Evolutionary conservation across 2,113 vertebrate genomes (phyloP).

Genomic region (Oryctolagus cuniculus): DNA sequence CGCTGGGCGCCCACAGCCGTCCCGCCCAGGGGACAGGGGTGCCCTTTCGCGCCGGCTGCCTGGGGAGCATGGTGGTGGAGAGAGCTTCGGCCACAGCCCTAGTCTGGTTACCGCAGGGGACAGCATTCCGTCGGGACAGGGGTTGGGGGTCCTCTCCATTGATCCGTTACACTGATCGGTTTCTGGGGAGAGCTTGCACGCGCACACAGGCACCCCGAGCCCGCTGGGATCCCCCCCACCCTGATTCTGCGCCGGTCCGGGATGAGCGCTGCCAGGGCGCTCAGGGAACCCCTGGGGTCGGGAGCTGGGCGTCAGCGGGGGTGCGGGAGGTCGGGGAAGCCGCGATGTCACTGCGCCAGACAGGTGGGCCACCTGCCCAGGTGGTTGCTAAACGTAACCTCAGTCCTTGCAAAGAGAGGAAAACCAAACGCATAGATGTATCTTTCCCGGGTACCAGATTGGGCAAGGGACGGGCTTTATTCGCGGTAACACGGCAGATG

Average conservation of each 20-base stretch:
- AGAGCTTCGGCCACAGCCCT: not conserved
- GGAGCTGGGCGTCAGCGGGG: not conserved
- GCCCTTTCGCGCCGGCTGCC: not conserved
- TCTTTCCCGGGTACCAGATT: not conserved
- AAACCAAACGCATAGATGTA: not conserved
- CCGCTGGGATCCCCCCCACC: not conserved
- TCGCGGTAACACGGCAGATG: not conserved
- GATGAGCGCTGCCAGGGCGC: accelerated
- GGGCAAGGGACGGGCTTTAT: not conserved
- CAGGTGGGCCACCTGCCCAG: not conserved
- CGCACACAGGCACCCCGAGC: not conserved
- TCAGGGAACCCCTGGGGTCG: not conserved
- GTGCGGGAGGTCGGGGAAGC: not conserved
- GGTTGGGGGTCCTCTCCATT: not conserved
- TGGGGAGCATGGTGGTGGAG: not conserved
- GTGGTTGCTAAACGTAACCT: not conserved
- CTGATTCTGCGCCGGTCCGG: accelerated
- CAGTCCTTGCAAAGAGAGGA: not conserved
- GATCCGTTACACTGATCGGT: not conserved
- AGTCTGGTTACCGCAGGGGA: not conserved
- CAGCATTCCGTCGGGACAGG: not conserved
- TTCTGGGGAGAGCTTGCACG: not conserved
- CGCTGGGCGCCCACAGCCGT: not conserved
- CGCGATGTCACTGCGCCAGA: not conserved
- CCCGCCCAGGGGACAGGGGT: not conserved